Conservation (phyloP, 2,888 invertebrate species). For the Andricus quercusramuli region DNA sequence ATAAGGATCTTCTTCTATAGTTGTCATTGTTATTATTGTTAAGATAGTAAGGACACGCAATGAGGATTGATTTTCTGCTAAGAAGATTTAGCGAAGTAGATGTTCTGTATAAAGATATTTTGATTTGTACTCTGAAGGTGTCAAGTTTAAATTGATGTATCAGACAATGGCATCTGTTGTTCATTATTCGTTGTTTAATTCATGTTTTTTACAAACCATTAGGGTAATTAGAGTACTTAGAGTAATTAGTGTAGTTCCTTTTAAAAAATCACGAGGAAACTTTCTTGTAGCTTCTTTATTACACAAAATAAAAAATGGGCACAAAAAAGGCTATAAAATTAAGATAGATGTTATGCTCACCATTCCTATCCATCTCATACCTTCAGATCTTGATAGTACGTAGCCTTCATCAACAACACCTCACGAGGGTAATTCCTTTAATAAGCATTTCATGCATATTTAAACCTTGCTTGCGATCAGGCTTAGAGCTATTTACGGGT, state of each 20-base stretch:
- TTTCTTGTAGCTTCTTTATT: background rate
- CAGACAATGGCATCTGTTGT: background rate
- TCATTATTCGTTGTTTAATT: background rate
- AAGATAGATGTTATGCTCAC: background rate
- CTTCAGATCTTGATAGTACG: conserved; percentile 13
- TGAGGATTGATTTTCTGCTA: background rate
- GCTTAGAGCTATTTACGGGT: conserved; percentile 32
- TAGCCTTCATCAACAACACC: conserved; percentile 33
- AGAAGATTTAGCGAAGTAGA: background rate
- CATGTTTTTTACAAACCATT: background rate
- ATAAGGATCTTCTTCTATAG: background rate
- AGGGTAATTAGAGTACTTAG: background rate
- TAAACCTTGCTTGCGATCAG: conserved; percentile 28
- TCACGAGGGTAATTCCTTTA: conserved; percentile 33
- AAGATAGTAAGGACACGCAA: background rate
- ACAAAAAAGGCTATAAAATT: background rate
- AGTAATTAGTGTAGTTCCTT: no score
- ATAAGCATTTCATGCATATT: conserved; percentile 37
- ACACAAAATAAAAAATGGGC: background rate
- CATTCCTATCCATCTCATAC: conserved; percentile 9
- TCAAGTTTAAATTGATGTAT: no score
- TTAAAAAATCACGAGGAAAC: no score
- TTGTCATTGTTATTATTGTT: background rate
- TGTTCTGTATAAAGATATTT: no score
- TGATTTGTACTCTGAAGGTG: no score